phyloP scores from a whole-genome alignment of 2,888 invertebrate species.

The Erpobdella octoculata region DNA sequence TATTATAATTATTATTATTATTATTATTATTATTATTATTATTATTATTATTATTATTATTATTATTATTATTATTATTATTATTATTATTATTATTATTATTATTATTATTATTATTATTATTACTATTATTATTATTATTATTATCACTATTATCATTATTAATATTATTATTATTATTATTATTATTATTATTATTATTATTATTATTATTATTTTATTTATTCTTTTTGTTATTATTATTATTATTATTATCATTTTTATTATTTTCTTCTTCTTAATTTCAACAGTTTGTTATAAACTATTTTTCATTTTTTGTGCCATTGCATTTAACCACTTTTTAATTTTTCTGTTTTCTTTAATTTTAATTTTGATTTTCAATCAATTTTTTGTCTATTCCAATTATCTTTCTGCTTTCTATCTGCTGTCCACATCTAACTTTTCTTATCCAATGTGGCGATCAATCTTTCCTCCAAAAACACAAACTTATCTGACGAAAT shows the following conservation, averaged over 20 bases:
- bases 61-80: not conserved
- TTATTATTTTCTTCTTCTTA: not conserved
- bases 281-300: too few relatives aligned
- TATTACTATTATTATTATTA: not conserved
- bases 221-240: not conserved
- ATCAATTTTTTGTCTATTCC: too few relatives aligned
- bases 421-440: too few relatives aligned
- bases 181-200: not conserved
- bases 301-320: too few relatives aligned
- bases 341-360: too few relatives aligned
- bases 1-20: not conserved
- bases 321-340: too few relatives aligned
- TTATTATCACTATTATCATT: not conserved
- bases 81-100: not conserved
- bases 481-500: too few relatives aligned
- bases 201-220: not conserved
- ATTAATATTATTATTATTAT: not conserved
- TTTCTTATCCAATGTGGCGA: too few relatives aligned
- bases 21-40: not conserved
- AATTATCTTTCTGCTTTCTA: too few relatives aligned
- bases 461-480: too few relatives aligned
- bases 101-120: not conserved
- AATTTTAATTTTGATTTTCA: too few relatives aligned
- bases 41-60: not conserved
- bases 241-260: not conserved